Base-by-base conservation (phyloP, 1,140 invertebrate species). In the Anastatus disparis region DNA sequence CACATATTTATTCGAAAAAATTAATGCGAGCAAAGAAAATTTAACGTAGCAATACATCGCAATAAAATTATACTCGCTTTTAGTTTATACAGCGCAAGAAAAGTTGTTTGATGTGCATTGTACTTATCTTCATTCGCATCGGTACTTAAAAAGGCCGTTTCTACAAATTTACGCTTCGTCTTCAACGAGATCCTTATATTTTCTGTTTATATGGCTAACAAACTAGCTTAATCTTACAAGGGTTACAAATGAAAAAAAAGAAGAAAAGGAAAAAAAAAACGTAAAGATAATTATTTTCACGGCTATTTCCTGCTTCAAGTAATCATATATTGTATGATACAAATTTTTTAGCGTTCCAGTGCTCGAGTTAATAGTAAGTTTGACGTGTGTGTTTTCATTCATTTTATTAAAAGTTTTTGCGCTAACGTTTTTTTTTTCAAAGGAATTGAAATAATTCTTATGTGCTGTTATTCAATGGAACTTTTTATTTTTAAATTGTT, bases 61-160 rank as follows among this genome's bases (percentile, higher is more conserved):
- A 6, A 48, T 48, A 48, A 48, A 48, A 48, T 48, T 12, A 44
- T 13, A 3, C 40, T 2, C 12, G 3, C 40, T 44, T 44, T 3
- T 22, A 4, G 46, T 17, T 22, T n/a, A n/a, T n/a, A n/a, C n/a
- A 3, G 46, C 46, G 17, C 17, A 22, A 48, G 46, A 10, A 48
- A 48, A 48, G 20, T 46, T 26, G 40, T 35, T 7, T 10, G 4
- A 44, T 44, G 13, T 3, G 44, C 31, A 22, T 56, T 24, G n/a
- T 50, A 42, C 24, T 61, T 77, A 77, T 75, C 72, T 77, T 74
- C 65, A 74, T 71, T 42, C 62, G 44, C 56, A 74, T 74, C 74
- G 58, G 65, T 56, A 44, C 27, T 75, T 76, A 77, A 78, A 76
- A 48, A n/a, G n/a, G 59, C 71, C 69, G 44, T 29, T 56, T 64